Base-by-base conservation (phyloP, 2,113 vertebrate species). In the Scortum barcoo region DNA sequence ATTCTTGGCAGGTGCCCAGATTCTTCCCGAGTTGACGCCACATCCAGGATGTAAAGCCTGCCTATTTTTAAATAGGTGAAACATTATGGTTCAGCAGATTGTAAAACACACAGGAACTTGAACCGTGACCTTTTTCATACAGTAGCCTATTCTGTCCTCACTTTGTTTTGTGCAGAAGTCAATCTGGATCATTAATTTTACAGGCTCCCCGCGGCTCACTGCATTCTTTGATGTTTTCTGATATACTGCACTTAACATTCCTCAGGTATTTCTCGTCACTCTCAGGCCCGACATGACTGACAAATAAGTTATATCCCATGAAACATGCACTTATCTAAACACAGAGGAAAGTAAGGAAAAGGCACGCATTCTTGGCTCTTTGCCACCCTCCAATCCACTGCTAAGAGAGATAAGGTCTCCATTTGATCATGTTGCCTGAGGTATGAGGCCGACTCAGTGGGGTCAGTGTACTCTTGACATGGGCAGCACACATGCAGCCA, bases 161-260 rank as follows among this genome's bases (percentile, higher is more conserved):
- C 87, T 94, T 89, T 93, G 85, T 90, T 89, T 91, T 80, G 76
- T 40, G 28, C 88, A 75, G 51, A 78, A 89, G 87, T 89, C 84
- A 85, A 66, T 83, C 73, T 82, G 91, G 93, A 86, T 93, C 94
- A 93, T 93, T 93, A 88, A 91, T 92, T 94, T 95, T 89, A 94
- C 69, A 12, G 72, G 75, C 74, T 90, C 85, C 85, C 74, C 0
- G 20, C 61, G 86, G 81, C 85, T 71, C 14, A 16, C 54, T 67
- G 80, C 73, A 83, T 88, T 78, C 91, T 92, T 92, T 95, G 86
- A 94, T 92, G 86, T 91, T 90, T 89, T 88, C 78, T 74, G 81
- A 89, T 89, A 88, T 65, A 44, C 66, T 51, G 66, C 89, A 89
- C 91, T 94, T 92, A 92, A 91, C 88, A 91, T 93, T 93, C 93